Evolutionary conservation across 2,113 vertebrate genomes (phyloP), one percentile per base, ranked within the genome.

Genomic region (Clinocottus analis): DNA sequence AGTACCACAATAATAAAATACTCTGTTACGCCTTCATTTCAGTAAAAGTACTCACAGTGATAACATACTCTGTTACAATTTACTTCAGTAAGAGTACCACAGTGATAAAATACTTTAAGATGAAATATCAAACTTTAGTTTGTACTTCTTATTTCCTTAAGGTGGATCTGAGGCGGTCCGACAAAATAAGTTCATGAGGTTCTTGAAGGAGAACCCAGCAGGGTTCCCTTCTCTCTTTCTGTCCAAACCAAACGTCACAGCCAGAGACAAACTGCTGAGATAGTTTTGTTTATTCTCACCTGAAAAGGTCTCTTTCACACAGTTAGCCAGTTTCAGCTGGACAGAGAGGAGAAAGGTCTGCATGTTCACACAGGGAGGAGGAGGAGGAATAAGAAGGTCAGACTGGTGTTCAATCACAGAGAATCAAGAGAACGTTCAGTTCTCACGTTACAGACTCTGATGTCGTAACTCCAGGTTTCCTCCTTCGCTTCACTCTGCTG

Each of bases 221-320:
- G 41, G 39, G 43, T 47, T 47, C 16, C 10, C 21, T 7, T 53
- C 49, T 51, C 49, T 10, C 12, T 14, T 56, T 14, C 25, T 21
- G 19, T 60, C 27, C 16, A 14, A 25, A 31, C 23, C 45, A 7
- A 75, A 72, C 41, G 47, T 27, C 7, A 27, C 14, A 16, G 27
- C 1, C 45, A 2, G 55, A 77, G 64, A 75, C 74, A 39, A 41
- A 55, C 65, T 27, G 68, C 63, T 68, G 74, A 56, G 13, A 29
- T 7, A 63, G 47, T 47, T 17, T 41, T 29, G 58, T 31, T 35
- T 67, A 27, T 31, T 58, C 59, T 69, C 62, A 77, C 79, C 75
- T 83, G 79, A 79, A 92, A 92, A 91, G 90, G 89, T 90, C 91
- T 69, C 2, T 39, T 87, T 91, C 87, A 74, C 92, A 90, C 66